phyloP scores from a whole-genome alignment of 2,888 invertebrate species.

The Tenthredo livida region DNA sequence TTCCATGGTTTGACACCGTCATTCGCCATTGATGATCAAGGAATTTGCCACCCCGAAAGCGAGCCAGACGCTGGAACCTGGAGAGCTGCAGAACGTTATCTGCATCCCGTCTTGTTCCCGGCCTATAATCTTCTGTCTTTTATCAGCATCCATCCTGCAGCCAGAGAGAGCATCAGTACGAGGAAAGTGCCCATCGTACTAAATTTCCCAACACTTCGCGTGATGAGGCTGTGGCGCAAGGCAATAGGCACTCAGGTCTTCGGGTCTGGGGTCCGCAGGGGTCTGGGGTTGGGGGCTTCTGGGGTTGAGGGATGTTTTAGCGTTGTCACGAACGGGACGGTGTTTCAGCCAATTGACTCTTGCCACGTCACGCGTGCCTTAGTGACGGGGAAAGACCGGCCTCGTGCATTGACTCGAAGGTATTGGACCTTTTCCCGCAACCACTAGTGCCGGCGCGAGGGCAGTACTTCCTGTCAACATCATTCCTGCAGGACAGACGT shows the following conservation, averaged over 20 bases:
- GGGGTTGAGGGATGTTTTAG: slow-evolving; percentile 26
- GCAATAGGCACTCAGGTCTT: slow-evolving; percentile 46
- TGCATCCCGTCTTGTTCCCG: background rate
- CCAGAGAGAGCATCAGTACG: background rate
- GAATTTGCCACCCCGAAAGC: background rate
- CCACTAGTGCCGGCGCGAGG: background rate
- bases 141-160: background rate
- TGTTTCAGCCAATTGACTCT: slow-evolving; percentile 55
- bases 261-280: slow-evolving; percentile 3
- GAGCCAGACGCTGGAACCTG: background rate
- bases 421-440: slow-evolving; percentile 58
- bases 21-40: background rate
- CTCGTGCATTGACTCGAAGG: slow-evolving; percentile 59
- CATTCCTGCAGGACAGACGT: slow-evolving; percentile 20
- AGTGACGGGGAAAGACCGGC: slow-evolving; percentile 54
- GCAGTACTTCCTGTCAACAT: slow-evolving; percentile 36
- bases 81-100: background rate
- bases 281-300: slow-evolving; percentile 13
- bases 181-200: slow-evolving; percentile 44
- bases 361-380: slow-evolving; percentile 59
- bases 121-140: background rate
- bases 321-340: slow-evolving; percentile 53
- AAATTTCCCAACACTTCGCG: slow-evolving; percentile 51
- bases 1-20: background rate
- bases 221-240: slow-evolving; percentile 20